Evolutionary conservation across 2,888 invertebrate species (phyloP), one percentile per base, ranked within the genome.

Genomic region (Cosmia pyralina): DNA sequence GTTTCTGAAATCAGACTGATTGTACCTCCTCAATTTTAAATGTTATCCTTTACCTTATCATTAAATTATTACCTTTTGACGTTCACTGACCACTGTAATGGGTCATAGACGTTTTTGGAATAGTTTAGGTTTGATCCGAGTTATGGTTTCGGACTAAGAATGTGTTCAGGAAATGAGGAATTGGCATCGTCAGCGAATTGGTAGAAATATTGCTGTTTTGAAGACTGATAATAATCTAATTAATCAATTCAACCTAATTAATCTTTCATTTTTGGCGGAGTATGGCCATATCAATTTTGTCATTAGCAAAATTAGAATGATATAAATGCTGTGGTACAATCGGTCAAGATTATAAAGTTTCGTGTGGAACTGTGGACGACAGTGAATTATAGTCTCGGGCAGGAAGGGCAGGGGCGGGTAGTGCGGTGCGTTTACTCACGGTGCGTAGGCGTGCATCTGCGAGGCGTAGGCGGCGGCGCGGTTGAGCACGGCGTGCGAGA

Each of bases 361-460:
- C 4, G 22, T 0, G 41, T 55, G 38, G 38, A 38, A 38, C 38
- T 6, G 38, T 38, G 22, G 19, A 11, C 19, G 48, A 8, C 34
- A 34, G 17, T 2, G n/a, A 22, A 5, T 72, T 4, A 15, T 34
- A 81, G 76, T 57, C 38, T 57, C 68, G 55, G 77, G 50, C 2
- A 1, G 15, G 34, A 78, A 74, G 8, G 60, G n/a, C n/a, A n/a
- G n/a, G 58, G 72, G 68, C 0, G 11, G 72, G 53, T 22, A 15
- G 60, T 69, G 64, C 69, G 66, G 69, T 53, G 74, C 77, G 58
- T 46, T 72, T 97, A 98, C 98, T 98, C 97, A 98, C 98, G 98
- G 98, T 95, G 98, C 97, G 96, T 98, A 98, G 92, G 98, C 98
- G 97, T 98, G 98, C 95, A 98, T 96, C 93, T 98, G 98, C 93